Percentiles rank a stretch among this genome's conserved stretches.
These are phyloP conservation scores for Archegozetes longisetosus DNA, from an alignment of 1,140 invertebrate species.

Conservation along the genomic window DNA sequence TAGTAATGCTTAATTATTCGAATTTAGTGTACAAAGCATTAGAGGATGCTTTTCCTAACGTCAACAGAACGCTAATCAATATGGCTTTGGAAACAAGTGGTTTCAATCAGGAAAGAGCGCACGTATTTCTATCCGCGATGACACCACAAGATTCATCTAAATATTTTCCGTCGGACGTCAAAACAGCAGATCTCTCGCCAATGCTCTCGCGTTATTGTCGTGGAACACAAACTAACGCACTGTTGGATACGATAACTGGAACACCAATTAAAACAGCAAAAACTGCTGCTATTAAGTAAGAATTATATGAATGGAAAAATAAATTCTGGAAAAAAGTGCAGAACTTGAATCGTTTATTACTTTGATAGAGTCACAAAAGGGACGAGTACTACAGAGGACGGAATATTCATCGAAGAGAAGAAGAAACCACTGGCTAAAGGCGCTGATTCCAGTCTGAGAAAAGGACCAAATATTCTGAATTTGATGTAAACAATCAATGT, in stretches of 20 bases:
- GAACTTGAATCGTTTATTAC: no score
- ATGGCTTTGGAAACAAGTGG: constrained; percentile 72
- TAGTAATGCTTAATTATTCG: not conserved
- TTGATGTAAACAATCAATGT: constrained; percentile 15
- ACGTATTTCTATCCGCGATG: constrained; percentile 22
- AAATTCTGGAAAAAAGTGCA: not conserved
- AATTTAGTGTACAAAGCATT: constrained; percentile 45
- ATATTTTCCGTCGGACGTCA: constrained; percentile 9
- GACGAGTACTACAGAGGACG: constrained; percentile 22
- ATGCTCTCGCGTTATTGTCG: constrained; percentile 1
- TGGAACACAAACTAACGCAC: constrained; percentile 2
- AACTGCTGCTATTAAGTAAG: constrained; percentile 35
- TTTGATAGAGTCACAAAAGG: constrained; percentile 20
- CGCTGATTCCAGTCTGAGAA: constrained; percentile 15
- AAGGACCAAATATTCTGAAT: constrained; percentile 19
- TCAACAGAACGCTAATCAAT: constrained; percentile 57
- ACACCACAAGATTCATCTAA: constrained; percentile 21
- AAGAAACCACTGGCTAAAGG: constrained; percentile 13
- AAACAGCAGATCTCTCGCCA: not conserved
- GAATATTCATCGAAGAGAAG: constrained; percentile 14
- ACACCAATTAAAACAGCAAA: constrained; percentile 26
- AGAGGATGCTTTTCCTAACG: constrained; percentile 51
- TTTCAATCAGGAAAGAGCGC: constrained; percentile 57
- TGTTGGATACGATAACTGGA: constrained; percentile 1
- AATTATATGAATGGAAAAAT: constrained; percentile 12